A percentile compares a stretch with the other conserved stretches of the same genome.
phyloP scores from a whole-genome alignment of 2,888 invertebrate genomes.

The Troglohyphantes excavatus region DNA sequence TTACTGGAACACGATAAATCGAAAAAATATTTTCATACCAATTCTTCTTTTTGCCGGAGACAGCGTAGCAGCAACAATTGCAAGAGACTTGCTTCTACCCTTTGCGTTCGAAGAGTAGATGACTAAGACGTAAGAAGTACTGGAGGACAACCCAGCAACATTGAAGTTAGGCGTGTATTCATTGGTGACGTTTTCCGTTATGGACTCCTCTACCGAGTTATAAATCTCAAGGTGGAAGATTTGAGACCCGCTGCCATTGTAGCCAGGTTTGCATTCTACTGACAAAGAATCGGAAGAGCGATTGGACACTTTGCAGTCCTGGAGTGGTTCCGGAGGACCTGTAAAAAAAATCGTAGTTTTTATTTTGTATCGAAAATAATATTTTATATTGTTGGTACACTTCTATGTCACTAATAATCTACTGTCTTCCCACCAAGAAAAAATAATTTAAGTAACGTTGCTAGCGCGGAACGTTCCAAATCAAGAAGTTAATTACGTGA shows the following conservation, averaged over 20 bases:
- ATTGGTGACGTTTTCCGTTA: conserved; percentile 47
- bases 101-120: conserved; percentile 51
- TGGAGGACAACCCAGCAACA: conserved; percentile 21
- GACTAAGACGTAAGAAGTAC: conserved; percentile 55
- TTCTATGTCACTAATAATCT: no score
- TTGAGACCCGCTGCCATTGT: conserved; percentile 40
- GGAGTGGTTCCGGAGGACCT: conserved; percentile 57
- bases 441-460: no score
- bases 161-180: conserved; percentile 21
- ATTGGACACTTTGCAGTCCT: conserved; percentile 34
- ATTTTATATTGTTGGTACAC: no score
- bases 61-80: conserved; percentile 39
- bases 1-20: no score
- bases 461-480: no score
- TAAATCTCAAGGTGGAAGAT: conserved; percentile 64
- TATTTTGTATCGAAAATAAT: no score
- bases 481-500: no score
- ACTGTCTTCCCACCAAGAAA: no score
- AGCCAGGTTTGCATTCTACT: conserved; percentile 46
- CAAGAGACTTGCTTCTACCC: conserved; percentile 63
- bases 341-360: background rate
- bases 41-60: conserved; percentile 35
- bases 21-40: conserved; percentile 15
- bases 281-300: conserved; percentile 3
- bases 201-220: conserved; percentile 42